These are phyloP conservation scores for Choristoneura fumiferana DNA, from an alignment of 1,140 invertebrate species.

Conservation along the genomic window DNA sequence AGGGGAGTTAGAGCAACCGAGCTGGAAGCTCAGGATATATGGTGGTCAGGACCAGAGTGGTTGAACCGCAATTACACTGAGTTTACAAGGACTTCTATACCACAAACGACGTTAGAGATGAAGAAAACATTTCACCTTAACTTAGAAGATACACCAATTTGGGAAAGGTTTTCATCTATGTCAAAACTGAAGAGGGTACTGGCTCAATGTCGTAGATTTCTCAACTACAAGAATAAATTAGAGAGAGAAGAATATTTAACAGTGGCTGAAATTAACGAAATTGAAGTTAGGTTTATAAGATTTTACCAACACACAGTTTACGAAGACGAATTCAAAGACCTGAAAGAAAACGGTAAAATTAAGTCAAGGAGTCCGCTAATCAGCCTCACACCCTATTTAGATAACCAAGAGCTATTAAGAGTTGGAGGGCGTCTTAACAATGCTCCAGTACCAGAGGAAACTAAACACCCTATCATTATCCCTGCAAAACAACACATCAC, in stretches of 20 bases:
- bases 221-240: not conserved
- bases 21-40: conserved; percentile 17
- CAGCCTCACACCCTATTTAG: conserved; percentile 38
- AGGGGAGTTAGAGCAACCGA: conserved; percentile 38
- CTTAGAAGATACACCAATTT: not conserved
- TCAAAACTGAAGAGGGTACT: conserved; percentile 20
- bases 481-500: conserved; percentile 29
- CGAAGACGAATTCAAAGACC: conserved; percentile 17
- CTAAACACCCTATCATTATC: conserved; percentile 42
- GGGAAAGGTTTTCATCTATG: conserved; percentile 19
- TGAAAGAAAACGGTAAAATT: conserved; percentile 2
- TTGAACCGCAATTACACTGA: not conserved
- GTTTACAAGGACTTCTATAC: not conserved
- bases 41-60: not conserved
- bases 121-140: conserved; percentile 1
- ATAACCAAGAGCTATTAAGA: conserved; percentile 36
- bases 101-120: conserved; percentile 1
- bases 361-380: conserved; percentile 28
- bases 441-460: conserved; percentile 25
- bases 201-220: conserved; percentile 2
- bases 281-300: not conserved
- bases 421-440: conserved; percentile 43
- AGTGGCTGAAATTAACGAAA: not conserved
- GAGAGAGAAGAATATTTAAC: conserved; percentile 3
- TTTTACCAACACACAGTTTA: conserved; percentile 8